Evolutionary conservation across 2,888 invertebrate species (phyloP), one percentile per base, ranked within the genome.

Genomic region (Nephrotoma flavescens): DNA sequence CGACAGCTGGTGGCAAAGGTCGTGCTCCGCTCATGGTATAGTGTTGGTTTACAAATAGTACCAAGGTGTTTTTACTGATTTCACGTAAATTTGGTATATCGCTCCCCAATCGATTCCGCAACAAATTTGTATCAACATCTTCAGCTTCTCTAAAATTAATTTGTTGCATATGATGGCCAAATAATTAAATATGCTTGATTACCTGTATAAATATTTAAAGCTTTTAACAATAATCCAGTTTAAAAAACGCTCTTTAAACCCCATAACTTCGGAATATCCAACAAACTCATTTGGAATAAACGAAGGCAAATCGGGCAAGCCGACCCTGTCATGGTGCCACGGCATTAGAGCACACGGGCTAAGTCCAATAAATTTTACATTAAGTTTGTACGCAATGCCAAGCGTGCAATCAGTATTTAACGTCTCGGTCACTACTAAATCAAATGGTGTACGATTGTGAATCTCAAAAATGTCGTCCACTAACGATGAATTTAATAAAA

Each of bases 21-120:
- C 92, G 92, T 0, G 94, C 92, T n/a, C 94, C 94, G 87, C 93
- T 93, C 6, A 94, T 89, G 0, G 93, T 91, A 88, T 93, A 94
- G 89, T 95, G 93, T 42, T 94, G 94, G 89, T 95, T 95, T 0
- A 94, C 89, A 11, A 95, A 90, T n/a, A 94, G 89, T 41, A 94
- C 90, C 42, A 93, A 93, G 0, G 93, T 93, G 71, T 94, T 92
- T 4, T 90, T 90, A 0, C 93, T 93, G 86, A 95, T 92, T 15
- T 93, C 92, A 84, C 91, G 91, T 19, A 95, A 89, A 12, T 93
- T 92, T 0, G 93, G 93, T 3, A 94, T 89, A 47, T 92, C 92
- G 9, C 93, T 90, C 6, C 93, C 92, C 86, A 93, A 93, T 88
- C 89, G 88, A n/a, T 88, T 87, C 31, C 88, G 87, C 41, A 90